These are phyloP conservation scores for Rousettus leschenaultii DNA, from an alignment of 2,113 vertebrate species.

Conservation along the genomic window DNA sequence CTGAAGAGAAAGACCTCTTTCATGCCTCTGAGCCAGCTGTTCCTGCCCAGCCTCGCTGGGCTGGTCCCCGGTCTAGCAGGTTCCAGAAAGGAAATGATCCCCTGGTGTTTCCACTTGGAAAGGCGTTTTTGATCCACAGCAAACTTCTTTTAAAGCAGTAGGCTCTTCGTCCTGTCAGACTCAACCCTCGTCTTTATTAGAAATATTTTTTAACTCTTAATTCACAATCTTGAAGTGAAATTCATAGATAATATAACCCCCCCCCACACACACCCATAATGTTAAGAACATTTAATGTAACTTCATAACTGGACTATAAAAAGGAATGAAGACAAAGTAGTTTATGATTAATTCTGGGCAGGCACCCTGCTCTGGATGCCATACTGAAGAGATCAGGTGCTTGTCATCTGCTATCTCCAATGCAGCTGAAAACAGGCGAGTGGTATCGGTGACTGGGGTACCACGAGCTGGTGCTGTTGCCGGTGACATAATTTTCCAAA, in stretches of 20 bases:
- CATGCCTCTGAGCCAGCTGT: neutral
- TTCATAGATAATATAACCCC: neutral
- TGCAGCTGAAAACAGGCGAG: neutral
- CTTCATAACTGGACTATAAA: neutral
- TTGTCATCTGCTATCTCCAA: neutral
- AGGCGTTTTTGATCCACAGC: slow-evolving; percentile 39
- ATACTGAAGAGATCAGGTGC: neutral
- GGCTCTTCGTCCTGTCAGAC: neutral
- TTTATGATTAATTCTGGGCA: neutral
- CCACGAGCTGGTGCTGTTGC: neutral
- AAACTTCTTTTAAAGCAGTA: slow-evolving; percentile 36
- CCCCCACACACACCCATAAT: too few species aligned
- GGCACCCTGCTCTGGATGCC: neutral
- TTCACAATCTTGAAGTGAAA: neutral
- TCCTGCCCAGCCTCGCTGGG: neutral
- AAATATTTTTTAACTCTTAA: neutral
- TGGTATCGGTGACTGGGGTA: accelerated
- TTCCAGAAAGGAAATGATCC: slow-evolving; percentile 34
- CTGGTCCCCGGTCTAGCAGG: neutral
- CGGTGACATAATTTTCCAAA: neutral
- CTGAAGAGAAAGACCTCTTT: slow-evolving; percentile 37
- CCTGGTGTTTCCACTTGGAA: neutral
- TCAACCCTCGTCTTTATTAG: neutral
- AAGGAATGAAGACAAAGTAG: neutral
- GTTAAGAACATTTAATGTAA: neutral